Conservation (phyloP, 1,140 invertebrate genomes). For the Laupala kohalensis region DNA sequence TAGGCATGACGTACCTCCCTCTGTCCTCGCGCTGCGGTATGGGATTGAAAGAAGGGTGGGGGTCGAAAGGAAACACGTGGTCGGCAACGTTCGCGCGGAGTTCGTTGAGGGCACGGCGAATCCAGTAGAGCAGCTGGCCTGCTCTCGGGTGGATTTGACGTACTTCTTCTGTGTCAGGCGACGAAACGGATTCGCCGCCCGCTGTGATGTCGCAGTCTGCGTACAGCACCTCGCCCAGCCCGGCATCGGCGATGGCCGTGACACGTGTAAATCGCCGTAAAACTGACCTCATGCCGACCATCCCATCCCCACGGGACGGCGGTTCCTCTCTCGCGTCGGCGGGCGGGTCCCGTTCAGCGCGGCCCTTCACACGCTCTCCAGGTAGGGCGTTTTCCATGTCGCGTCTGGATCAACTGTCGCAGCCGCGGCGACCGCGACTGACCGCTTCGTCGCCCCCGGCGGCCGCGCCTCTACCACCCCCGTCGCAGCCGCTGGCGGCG, state of each 20-base stretch:
- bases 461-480: slow-evolving; percentile 26
- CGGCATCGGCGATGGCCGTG: slow-evolving; percentile 6
- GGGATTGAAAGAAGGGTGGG: not conserved
- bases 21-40: no score
- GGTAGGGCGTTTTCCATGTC: slow-evolving; percentile 81
- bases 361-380: slow-evolving; percentile 18
- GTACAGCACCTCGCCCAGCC: not conserved
- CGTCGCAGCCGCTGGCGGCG: slow-evolving; percentile 24
- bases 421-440: slow-evolving; percentile 39
- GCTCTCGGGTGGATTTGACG: not conserved
- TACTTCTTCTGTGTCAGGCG: not conserved
- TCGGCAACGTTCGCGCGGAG: not conserved
- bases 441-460: slow-evolving; percentile 30
- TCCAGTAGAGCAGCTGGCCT: not conserved
- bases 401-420: slow-evolving; percentile 69
- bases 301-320: slow-evolving; percentile 55
- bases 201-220: not conserved
- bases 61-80: not conserved
- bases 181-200: not conserved
- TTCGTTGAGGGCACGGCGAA: not conserved
- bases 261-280: slow-evolving; percentile 64
- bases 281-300: slow-evolving; percentile 79
- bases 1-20: no score
- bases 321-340: slow-evolving; percentile 41
- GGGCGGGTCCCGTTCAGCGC: slow-evolving; percentile 51